Percentiles rank a stretch among this genome's conserved stretches.
Conservation (phyloP, 2,888 invertebrate species). For the Pristionchus exspectatus region DNA sequence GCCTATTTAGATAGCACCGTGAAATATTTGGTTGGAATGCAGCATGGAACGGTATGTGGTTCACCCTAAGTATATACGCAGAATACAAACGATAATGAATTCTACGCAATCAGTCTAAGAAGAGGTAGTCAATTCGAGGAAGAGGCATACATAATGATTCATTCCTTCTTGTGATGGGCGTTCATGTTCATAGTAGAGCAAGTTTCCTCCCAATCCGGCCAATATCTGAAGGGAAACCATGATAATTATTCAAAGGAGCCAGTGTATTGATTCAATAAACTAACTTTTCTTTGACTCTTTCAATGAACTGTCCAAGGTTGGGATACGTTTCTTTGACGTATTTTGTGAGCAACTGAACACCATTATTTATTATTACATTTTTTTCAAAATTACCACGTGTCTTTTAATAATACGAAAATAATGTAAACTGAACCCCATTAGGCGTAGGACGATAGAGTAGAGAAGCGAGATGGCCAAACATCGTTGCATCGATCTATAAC, state of each 20-base stretch:
- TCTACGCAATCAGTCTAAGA: background rate
- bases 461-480: conserved; percentile 26
- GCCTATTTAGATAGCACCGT: conserved; percentile 5
- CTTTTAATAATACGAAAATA: too few species aligned
- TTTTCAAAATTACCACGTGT: too few species aligned
- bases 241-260: too few species aligned
- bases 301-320: conserved; percentile 10
- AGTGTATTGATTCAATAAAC: background rate
- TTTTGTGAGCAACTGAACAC: background rate
- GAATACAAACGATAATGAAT: background rate
- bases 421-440: background rate
- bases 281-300: conserved; percentile 21
- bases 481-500: conserved; percentile 28
- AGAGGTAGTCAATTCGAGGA: background rate
- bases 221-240: background rate
- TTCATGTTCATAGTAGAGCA: conserved; percentile 51
- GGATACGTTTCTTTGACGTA: conserved; percentile 7
- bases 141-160: background rate
- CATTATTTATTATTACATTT: too few species aligned
- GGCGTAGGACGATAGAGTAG: background rate
- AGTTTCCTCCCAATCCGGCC: conserved; percentile 54
- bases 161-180: conserved; percentile 22
- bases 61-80: background rate
- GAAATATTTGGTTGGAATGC: background rate
- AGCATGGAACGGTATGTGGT: background rate